Conservation (phyloP, 2,113 vertebrate species). For the Heterochromis multidens region DNA sequence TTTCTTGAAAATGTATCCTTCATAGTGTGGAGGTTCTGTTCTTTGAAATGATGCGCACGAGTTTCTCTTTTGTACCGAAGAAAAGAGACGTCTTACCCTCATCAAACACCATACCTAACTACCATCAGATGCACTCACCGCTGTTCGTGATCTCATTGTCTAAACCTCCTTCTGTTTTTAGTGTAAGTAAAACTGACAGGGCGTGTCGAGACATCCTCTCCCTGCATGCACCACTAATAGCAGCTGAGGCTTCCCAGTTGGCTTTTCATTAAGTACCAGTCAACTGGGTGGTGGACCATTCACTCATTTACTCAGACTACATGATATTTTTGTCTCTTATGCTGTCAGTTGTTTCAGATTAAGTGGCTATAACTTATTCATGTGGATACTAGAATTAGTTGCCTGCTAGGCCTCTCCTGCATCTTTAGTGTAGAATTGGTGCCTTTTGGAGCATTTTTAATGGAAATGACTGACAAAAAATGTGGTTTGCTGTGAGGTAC, state of each 20-base stretch:
- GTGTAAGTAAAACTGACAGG: conserved; percentile 23
- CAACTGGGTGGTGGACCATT: conserved; percentile 29
- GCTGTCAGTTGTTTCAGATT: background rate
- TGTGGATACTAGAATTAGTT: background rate
- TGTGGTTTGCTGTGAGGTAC: no score
- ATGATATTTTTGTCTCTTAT: background rate
- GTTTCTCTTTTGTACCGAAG: background rate
- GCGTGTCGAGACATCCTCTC: background rate
- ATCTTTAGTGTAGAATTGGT: no score
- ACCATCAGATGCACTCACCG: background rate
- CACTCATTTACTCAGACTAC: background rate
- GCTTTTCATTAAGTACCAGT: conserved; percentile 15
- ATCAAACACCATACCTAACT: background rate
- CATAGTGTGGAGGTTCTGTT: background rate
- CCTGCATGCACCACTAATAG: conserved; percentile 18
- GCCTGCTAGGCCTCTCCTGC: background rate
- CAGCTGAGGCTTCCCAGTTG: conserved; percentile 32
- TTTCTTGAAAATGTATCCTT: background rate
- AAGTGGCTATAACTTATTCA: background rate
- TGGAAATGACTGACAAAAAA: no score
- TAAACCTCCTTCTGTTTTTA: background rate
- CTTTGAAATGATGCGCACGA: background rate
- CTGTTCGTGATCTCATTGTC: background rate
- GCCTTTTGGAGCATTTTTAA: no score
- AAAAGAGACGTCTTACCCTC: background rate